phyloP scores from a whole-genome alignment of 1,140 invertebrate species.

The Rhyacophila brunnea region DNA sequence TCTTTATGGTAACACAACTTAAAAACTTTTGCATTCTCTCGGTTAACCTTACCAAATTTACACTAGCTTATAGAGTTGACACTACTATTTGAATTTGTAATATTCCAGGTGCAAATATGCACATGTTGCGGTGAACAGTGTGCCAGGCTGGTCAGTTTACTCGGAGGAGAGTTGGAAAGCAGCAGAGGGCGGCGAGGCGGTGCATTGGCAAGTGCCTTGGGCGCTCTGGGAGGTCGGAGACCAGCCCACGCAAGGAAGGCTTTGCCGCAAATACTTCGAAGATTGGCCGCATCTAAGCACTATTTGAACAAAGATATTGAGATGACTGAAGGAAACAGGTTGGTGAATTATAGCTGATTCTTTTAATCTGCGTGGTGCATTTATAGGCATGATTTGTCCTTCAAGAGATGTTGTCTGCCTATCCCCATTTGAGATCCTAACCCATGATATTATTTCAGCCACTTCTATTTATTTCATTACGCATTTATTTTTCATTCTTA shows the following conservation, averaged over 20 bases:
- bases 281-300: slow-evolving; percentile 36
- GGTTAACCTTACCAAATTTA: not conserved
- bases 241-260: slow-evolving; percentile 58
- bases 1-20: not conserved
- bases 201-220: slow-evolving; percentile 66
- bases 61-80: too few species aligned
- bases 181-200: slow-evolving; percentile 39
- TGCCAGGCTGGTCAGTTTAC: slow-evolving; percentile 36
- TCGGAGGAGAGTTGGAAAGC: slow-evolving; percentile 39
- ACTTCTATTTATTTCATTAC: too few species aligned
- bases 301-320: too few species aligned
- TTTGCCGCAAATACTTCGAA: slow-evolving; percentile 57
- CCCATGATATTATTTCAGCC: too few species aligned
- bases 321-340: too few species aligned
- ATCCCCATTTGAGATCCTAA: too few species aligned
- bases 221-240: slow-evolving; percentile 69
- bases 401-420: too few species aligned
- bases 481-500: too few species aligned
- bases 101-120: slow-evolving; percentile 31
- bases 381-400: too few species aligned
- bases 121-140: slow-evolving; percentile 27
- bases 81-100: not conserved
- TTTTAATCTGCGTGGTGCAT: too few species aligned
- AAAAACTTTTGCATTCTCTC: not conserved
- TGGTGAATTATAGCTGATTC: too few species aligned